phyloP scores from a whole-genome alignment of 2,113 vertebrate genomes.

The Melanostigma gelatinosum region DNA sequence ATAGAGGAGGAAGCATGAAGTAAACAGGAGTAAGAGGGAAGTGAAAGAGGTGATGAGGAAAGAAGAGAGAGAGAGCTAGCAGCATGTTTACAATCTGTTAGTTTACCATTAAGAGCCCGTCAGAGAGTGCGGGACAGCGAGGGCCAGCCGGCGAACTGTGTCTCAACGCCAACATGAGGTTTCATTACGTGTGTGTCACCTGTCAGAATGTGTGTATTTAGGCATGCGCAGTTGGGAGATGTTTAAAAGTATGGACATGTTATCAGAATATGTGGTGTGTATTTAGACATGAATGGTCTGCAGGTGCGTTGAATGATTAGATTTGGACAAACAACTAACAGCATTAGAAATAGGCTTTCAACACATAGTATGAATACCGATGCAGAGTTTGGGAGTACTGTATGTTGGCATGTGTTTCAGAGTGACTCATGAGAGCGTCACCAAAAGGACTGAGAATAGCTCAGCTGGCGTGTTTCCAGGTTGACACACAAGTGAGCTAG shows the following conservation, averaged over 20 bases:
- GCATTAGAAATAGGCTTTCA: slow-evolving; percentile 20
- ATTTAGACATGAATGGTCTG: slow-evolving; percentile 18
- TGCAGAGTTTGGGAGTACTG: slow-evolving; percentile 2
- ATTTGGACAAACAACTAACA: slow-evolving; percentile 1
- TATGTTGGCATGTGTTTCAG: not conserved
- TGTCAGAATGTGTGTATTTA: slow-evolving; percentile 39
- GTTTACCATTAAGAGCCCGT: slow-evolving; percentile 98
- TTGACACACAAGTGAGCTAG: not conserved
- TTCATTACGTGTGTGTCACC: slow-evolving; percentile 27
- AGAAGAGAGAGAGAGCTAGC: slow-evolving; percentile 80
- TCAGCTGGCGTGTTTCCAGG: not conserved
- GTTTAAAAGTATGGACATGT: slow-evolving; percentile 23
- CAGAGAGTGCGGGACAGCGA: slow-evolving; percentile 93
- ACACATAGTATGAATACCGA: slow-evolving; percentile 11
- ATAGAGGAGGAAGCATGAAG: slow-evolving; percentile 53
- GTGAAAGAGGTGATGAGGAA: slow-evolving; percentile 27
- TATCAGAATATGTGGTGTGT: slow-evolving; percentile 30
- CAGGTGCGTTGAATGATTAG: slow-evolving; percentile 29
- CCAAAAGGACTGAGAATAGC: not conserved
- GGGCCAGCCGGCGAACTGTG: slow-evolving; percentile 79
- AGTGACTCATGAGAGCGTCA: not conserved
- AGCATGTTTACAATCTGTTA: slow-evolving; percentile 99
- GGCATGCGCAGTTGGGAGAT: slow-evolving; percentile 13
- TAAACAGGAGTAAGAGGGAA: slow-evolving; percentile 66
- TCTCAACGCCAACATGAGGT: slow-evolving; percentile 66